These are phyloP conservation scores for Globodera ellingtonae DNA, from an alignment of 1,140 invertebrate species.

Conservation along the genomic window DNA sequence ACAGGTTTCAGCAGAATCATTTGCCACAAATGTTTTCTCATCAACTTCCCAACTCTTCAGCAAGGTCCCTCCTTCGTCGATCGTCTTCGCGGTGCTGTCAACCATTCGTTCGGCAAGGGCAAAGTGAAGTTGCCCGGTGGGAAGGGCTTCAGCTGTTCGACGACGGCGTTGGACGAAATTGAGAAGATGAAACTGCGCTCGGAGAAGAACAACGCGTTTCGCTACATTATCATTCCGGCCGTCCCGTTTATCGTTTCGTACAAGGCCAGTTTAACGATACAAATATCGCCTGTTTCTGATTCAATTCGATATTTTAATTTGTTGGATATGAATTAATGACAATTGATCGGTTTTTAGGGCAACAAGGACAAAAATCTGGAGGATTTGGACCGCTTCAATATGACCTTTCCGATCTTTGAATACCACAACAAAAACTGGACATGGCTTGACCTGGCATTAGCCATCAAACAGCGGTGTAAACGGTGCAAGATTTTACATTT, in stretches of 20 bases:
- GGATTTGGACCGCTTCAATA: constrained; percentile 87
- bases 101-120: constrained; percentile 44
- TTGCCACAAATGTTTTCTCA: neutral
- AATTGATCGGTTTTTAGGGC: constrained; percentile 69
- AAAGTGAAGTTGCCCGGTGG: constrained; percentile 62
- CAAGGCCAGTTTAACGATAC: constrained; percentile 68
- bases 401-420: constrained; percentile 70
- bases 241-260: constrained; percentile 93
- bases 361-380: constrained; percentile 97
- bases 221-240: constrained; percentile 94
- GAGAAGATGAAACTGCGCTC: constrained; percentile 98
- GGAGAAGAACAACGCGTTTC: constrained; percentile 96
- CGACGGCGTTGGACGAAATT: constrained; percentile 76
- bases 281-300: neutral
- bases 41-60: neutral
- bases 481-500: constrained; percentile 73
- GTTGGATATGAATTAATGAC: too few species aligned
- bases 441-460: constrained; percentile 93
- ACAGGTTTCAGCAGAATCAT: constrained; percentile 26
- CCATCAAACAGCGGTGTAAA: constrained; percentile 88
- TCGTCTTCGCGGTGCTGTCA: constrained; percentile 44
- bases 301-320: too few species aligned
- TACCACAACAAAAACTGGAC: constrained; percentile 91
- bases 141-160: constrained; percentile 36
- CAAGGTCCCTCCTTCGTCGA: constrained; percentile 45